Percentiles rank a stretch among this genome's conserved stretches.
These are phyloP conservation scores for Sialis lutaria DNA, from an alignment of 2,888 invertebrate genomes.

Conservation along the genomic window DNA sequence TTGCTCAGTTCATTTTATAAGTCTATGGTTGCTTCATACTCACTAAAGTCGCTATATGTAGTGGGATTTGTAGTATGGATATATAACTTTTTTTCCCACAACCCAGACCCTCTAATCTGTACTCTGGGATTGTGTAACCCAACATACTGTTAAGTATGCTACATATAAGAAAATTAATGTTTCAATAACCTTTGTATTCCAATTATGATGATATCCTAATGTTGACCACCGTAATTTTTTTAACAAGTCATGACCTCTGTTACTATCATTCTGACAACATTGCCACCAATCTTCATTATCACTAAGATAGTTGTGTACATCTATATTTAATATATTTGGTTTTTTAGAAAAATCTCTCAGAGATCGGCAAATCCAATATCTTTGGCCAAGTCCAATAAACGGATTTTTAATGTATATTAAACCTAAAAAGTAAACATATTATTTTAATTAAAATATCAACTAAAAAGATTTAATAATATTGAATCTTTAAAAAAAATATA, in stretches of 20 bases:
- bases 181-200: constrained; percentile 73
- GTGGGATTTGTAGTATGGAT: too few relatives aligned
- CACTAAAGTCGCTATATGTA: too few relatives aligned
- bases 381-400: constrained; percentile 58
- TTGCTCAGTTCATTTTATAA: too few relatives aligned
- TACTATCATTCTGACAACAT: constrained; percentile 25
- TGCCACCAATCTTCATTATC: constrained; percentile 45
- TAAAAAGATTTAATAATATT: too few relatives aligned
- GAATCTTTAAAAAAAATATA: too few relatives aligned
- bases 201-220: constrained; percentile 93
- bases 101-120: too few relatives aligned
- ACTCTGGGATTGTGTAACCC: too few relatives aligned
- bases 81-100: too few relatives aligned
- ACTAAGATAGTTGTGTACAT: constrained; percentile 27
- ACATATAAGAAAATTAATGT: neutral
- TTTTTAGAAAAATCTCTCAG: constrained; percentile 56
- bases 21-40: too few relatives aligned
- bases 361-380: constrained; percentile 68
- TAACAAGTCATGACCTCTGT: constrained; percentile 16
- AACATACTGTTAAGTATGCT: too few relatives aligned
- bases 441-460: constrained; percentile 6
- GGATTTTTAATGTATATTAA: constrained; percentile 69
- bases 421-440: constrained; percentile 27
- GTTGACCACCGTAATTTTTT: constrained; percentile 80
- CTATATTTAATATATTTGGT: constrained; percentile 55